phyloP scores from a whole-genome alignment of 2,888 invertebrate genomes.

The Arctia plantaginis region DNA sequence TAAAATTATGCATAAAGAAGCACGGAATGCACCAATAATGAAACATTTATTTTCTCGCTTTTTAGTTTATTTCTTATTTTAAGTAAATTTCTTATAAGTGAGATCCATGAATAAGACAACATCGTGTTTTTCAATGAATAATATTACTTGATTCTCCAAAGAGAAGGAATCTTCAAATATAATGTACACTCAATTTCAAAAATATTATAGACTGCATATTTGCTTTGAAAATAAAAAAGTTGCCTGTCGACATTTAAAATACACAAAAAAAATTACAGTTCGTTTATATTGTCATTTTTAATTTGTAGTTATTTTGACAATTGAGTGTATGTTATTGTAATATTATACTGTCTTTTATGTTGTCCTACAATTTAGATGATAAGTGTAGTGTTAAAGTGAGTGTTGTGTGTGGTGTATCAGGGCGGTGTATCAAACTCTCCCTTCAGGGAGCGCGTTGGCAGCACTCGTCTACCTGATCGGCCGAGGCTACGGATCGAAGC shows the following conservation, averaged over 20 bases:
- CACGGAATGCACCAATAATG: slow-evolving; percentile 79
- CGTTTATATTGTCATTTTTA: neutral
- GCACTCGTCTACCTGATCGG: slow-evolving; percentile 94
- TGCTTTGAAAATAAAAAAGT: neutral
- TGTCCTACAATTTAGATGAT: slow-evolving; percentile 30
- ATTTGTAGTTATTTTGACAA: neutral
- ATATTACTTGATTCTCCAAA: neutral
- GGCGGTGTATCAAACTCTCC: slow-evolving; percentile 91
- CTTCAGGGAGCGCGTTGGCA: slow-evolving; percentile 95
- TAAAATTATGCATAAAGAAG: slow-evolving; percentile 73
- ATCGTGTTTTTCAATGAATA: neutral
- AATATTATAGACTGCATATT: neutral
- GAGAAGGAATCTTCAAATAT: neutral
- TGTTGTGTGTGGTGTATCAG: slow-evolving; percentile 79
- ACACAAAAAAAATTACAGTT: neutral
- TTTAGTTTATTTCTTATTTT: slow-evolving; percentile 42
- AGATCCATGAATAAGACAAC: slow-evolving; percentile 35
- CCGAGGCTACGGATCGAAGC: slow-evolving; percentile 94
- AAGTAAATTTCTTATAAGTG: slow-evolving; percentile 25
- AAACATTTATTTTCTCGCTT: slow-evolving; percentile 79
- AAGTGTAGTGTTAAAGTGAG: slow-evolving; percentile 62
- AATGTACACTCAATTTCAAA: slow-evolving; percentile 18
- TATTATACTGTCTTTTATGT: slow-evolving; percentile 38
- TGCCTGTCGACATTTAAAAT: too few species aligned
- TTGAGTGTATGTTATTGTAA: slow-evolving; percentile 14